A percentile compares a stretch with the other conserved stretches of the same genome.
phyloP scores from a whole-genome alignment of 2,888 invertebrate species.

The Neria commutata region DNA sequence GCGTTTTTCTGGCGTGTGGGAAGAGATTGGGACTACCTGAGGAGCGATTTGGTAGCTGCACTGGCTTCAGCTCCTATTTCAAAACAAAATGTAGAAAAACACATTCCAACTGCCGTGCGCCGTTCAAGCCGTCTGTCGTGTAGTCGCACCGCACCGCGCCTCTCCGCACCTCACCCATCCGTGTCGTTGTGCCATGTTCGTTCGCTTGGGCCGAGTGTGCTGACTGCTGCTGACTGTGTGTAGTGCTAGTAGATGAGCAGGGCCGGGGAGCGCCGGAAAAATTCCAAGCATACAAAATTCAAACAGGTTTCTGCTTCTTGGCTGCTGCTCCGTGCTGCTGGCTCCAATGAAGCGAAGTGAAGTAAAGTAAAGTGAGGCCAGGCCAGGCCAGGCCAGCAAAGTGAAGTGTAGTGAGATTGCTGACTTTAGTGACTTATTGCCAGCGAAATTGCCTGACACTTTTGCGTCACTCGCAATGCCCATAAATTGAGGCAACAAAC shows the following conservation, averaged over 20 bases:
- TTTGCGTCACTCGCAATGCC: neutral
- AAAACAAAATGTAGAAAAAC: constrained; percentile 60
- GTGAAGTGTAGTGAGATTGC: constrained; percentile 9
- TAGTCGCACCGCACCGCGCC: constrained; percentile 22
- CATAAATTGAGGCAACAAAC: neutral
- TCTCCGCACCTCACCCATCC: neutral
- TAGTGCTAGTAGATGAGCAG: constrained; percentile 1
- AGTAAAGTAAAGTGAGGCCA: neutral
- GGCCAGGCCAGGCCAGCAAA: neutral
- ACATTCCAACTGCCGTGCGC: constrained; percentile 57
- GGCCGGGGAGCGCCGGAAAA: constrained; percentile 7
- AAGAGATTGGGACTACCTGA: constrained; percentile 63
- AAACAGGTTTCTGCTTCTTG: constrained; percentile 4
- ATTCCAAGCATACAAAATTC: constrained; percentile 10
- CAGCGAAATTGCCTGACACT: neutral
- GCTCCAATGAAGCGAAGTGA: constrained; percentile 7
- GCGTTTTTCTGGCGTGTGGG: constrained; percentile 57
- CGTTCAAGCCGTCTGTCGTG: constrained; percentile 21
- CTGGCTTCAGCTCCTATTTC: constrained; percentile 63
- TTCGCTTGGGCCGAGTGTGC: constrained; percentile 23
- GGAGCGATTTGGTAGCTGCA: constrained; percentile 63
- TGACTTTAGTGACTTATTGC: constrained; percentile 5
- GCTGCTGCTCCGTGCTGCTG: too few species aligned
- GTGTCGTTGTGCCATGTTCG: constrained; percentile 14
- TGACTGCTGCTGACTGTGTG: constrained; percentile 6